A percentile compares a stretch with the other conserved stretches of the same genome.
These are phyloP conservation scores for Nannoperca australis DNA, from an alignment of 2,797 vertebrate genomes.

Conservation along the genomic window DNA sequence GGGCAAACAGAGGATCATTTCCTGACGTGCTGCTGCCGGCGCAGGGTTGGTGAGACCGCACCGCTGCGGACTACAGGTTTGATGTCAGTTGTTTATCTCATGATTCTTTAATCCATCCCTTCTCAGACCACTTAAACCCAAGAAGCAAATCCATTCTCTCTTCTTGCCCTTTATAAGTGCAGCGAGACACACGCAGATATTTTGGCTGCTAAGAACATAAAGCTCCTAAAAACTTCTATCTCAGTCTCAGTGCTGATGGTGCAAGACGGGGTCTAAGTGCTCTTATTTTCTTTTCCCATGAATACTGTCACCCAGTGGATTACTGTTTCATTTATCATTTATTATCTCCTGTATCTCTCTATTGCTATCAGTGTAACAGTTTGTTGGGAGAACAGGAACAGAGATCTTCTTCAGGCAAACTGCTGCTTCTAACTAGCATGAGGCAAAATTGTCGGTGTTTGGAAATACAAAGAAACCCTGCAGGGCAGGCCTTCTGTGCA, in stretches of 20 bases:
- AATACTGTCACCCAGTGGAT: slow-evolving; percentile 43
- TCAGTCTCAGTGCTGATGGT: slow-evolving; percentile 39
- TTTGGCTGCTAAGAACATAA: slow-evolving; percentile 46
- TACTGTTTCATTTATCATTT: slow-evolving; percentile 68
- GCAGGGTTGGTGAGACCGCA: slow-evolving; percentile 20
- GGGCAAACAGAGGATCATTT: slow-evolving; percentile 3
- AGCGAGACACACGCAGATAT: slow-evolving; percentile 46
- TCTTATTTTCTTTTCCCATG: slow-evolving; percentile 56
- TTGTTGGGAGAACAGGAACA: slow-evolving; percentile 8
- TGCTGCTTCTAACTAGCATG: slow-evolving; percentile 22
- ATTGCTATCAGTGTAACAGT: slow-evolving; percentile 40
- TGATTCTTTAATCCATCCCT: slow-evolving; percentile 76
- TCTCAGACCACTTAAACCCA: slow-evolving; percentile 74
- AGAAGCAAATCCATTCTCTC: slow-evolving; percentile 68
- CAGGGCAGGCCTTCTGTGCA: slow-evolving; percentile 43
- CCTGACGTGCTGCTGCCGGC: slow-evolving; percentile 16
- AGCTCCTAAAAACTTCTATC: slow-evolving; percentile 49
- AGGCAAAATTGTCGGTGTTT: slow-evolving; percentile 28
- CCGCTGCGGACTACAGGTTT: slow-evolving; percentile 31
- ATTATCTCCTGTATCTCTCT: slow-evolving; percentile 48
- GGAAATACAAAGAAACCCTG: slow-evolving; percentile 49
- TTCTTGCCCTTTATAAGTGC: slow-evolving; percentile 57
- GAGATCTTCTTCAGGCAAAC: slow-evolving; percentile 23
- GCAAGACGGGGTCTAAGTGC: slow-evolving; percentile 58
- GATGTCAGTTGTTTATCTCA: slow-evolving; percentile 73